A percentile compares a stretch with the other conserved stretches of the same genome.
Evolutionary conservation across 2,113 vertebrate genomes (phyloP).

Genomic region (Dissostichus mawsoni): DNA sequence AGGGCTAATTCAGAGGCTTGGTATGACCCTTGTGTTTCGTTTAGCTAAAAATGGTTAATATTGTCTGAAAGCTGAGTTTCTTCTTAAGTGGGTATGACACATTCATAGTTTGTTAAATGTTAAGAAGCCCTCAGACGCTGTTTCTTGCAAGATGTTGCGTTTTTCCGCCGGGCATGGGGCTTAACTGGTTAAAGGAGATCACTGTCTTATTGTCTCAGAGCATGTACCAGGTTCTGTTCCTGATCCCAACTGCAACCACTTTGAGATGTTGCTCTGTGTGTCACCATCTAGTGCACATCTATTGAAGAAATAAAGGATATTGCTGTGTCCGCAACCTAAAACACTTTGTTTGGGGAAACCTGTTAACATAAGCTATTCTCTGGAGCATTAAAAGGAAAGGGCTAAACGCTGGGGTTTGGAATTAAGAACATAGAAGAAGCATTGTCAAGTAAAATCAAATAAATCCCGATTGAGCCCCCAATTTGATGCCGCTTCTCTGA

Average conservation of each 20-base stretch:
- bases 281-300: neutral
- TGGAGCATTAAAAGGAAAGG: slow-evolving; percentile 5
- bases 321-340: slow-evolving; percentile 32
- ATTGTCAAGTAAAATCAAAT: slow-evolving; percentile 5
- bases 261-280: neutral
- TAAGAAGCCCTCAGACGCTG: too few species aligned
- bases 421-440: slow-evolving; percentile 4
- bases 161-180: too few species aligned
- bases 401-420: neutral
- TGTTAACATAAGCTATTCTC: slow-evolving; percentile 1
- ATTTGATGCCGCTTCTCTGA: neutral
- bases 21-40: too few species aligned
- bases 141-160: too few species aligned
- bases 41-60: too few species aligned
- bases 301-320: slow-evolving; percentile 16
- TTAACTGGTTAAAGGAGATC: slow-evolving; percentile 31
- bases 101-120: too few species aligned
- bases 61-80: too few species aligned
- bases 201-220: slow-evolving; percentile 44
- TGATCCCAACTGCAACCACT: slow-evolving; percentile 24
- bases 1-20: too few species aligned
- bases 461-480: neutral
- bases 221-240: slow-evolving; percentile 43
- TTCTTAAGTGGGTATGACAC: too few species aligned
- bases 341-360: slow-evolving; percentile 6